Evolutionary conservation across 2,888 invertebrate genomes (phyloP), one percentile per base, ranked within the genome.

Genomic region (Drosophila kambysellisi): DNA sequence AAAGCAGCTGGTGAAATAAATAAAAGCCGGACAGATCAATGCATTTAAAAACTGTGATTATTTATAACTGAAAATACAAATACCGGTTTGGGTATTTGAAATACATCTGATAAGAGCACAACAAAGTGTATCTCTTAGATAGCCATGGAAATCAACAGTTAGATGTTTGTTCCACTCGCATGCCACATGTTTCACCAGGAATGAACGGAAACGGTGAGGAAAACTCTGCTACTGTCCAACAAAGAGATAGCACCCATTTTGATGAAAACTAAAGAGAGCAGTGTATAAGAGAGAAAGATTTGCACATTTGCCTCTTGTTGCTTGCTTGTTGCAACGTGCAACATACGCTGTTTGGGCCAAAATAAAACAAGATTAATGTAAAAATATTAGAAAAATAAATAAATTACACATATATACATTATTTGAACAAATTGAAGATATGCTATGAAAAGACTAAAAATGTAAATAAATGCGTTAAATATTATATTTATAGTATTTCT

Each of bases 61-160:
- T 30, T 30, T 30, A 51, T 30, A 4, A 30, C 1, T 30, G 50
- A 9, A 17, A 17, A 30, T 29, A 5, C 5, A 29, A 17, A 15
- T 11, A 17, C 3, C 17, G 6, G 11, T 33, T 37, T 30, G 52
- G 8, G 12, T 9, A 15, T 65, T 35, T 11, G 7, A 35, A 29
- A 20, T 37, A 32, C 5, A 35, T 32, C 30, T 35, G 48, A 58
- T 50, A 66, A 57, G 41, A 57, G 20, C 25, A 1, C 17, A 71
- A 62, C 61, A 56, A 76, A 72, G 75, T 70, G 72, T 76, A 77
- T 78, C 79, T 77, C 59, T 60, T 46, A 39, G 53, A 71, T 64
- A 63, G 76, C 69, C 12, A 37, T 30, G 59, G 46, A 76, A 88
- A 87, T 85, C 88, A 88, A 88, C 83, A 85, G 85, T 76, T 85